phyloP scores from a whole-genome alignment of 2,113 vertebrate genomes.

The Myrmecobius fasciatus region DNA sequence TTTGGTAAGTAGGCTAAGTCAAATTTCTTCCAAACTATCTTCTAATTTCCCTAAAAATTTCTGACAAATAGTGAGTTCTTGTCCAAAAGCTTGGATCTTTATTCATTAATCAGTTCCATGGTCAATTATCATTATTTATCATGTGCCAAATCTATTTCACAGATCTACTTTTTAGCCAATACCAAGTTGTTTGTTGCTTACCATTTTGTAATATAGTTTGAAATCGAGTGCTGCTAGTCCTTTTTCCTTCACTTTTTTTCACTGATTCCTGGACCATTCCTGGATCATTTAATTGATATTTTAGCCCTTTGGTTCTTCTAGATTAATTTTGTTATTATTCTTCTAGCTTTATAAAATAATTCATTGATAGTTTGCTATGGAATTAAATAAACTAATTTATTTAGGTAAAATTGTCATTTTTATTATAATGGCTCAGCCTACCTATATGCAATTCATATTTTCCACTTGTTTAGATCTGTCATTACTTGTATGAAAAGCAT shows the following conservation, averaged over 20 bases:
- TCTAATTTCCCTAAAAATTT: background rate
- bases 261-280: background rate
- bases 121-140: too few species aligned
- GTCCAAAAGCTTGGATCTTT: background rate
- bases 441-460: background rate
- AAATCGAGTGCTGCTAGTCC: background rate
- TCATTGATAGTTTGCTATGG: background rate
- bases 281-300: background rate
- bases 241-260: background rate
- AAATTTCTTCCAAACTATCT: background rate
- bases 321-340: background rate
- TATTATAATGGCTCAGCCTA: background rate
- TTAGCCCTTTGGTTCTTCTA: background rate
- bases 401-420: background rate
- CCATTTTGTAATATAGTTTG: background rate
- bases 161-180: background rate
- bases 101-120: background rate
- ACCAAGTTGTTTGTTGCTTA: background rate
- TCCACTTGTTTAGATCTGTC: background rate
- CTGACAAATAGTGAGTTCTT: background rate
- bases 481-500: background rate
- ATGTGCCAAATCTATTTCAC: background rate
- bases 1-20: background rate
- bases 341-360: background rate
- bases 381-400: background rate